Evolutionary conservation across 1,140 invertebrate species (phyloP).

Genomic region (Pristionchus pacificus): DNA sequence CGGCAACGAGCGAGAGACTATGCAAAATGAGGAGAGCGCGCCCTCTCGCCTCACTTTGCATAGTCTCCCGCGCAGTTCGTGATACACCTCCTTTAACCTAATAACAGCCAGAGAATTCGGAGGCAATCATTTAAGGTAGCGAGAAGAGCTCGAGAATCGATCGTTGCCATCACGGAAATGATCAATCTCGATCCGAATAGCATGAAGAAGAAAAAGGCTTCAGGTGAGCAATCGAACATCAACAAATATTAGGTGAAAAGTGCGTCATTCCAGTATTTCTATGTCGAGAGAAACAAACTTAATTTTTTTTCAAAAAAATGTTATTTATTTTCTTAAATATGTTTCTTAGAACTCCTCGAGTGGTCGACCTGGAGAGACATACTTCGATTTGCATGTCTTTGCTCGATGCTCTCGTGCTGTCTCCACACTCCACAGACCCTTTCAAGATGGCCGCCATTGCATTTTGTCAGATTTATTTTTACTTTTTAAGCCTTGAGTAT

Average conservation of each 20-base stretch:
- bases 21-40: too few species aligned
- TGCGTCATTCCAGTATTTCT: neutral
- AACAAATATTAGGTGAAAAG: neutral
- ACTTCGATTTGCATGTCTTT: conserved; percentile 48
- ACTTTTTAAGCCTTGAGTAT: too few species aligned
- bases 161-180: conserved; percentile 29
- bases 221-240: neutral
- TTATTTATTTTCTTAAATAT: conserved; percentile 13
- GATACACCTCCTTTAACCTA: too few species aligned
- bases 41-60: too few species aligned
- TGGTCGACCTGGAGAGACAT: conserved; percentile 28
- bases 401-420: conserved; percentile 54
- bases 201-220: conserved; percentile 27
- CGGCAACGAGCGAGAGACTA: too few species aligned
- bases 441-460: conserved; percentile 41
- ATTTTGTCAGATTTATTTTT: conserved; percentile 8
- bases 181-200: conserved; percentile 26
- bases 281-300: neutral
- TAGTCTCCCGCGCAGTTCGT: too few species aligned
- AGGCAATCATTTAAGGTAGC: conserved; percentile 24
- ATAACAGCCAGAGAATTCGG: conserved; percentile 42
- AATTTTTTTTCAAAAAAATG: conserved; percentile 6
- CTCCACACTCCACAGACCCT: conserved; percentile 52
- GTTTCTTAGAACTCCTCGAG: conserved; percentile 44
- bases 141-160: conserved; percentile 20